Evolutionary conservation across 64 coral and sea anemone genomes (phyloP).

Genomic region (Acropora tenuis): DNA sequence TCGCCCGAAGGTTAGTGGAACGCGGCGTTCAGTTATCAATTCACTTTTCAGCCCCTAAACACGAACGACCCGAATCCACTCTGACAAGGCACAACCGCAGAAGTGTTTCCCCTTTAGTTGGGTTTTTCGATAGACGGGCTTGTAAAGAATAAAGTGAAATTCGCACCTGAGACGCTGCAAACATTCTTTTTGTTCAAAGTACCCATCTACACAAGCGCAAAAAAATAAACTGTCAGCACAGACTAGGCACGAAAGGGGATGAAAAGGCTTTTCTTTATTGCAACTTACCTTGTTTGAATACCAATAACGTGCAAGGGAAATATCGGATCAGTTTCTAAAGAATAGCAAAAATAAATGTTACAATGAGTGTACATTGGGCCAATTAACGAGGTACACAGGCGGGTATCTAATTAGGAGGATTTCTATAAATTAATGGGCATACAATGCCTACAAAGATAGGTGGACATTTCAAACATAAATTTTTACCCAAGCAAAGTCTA

Average conservation of each 20-base stretch:
- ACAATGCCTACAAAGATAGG: too few relatives aligned
- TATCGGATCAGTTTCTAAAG: background rate
- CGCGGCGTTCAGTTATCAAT: too few relatives aligned
- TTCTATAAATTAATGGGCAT: too few relatives aligned
- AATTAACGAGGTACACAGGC: background rate
- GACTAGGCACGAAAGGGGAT: too few relatives aligned
- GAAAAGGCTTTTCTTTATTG: too few relatives aligned
- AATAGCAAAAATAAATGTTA: background rate
- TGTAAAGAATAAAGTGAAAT: background rate
- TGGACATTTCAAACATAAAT: background rate
- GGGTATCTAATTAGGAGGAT: too few relatives aligned
- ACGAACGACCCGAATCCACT: too few relatives aligned
- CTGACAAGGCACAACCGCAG: too few relatives aligned
- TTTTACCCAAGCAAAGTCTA: conserved; percentile 25
- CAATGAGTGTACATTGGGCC: background rate
- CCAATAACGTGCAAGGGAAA: conserved; percentile 8
- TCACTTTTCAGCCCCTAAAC: too few relatives aligned
- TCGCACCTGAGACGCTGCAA: background rate
- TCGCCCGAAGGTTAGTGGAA: too few relatives aligned
- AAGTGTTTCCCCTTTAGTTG: too few relatives aligned
- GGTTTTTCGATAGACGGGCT: too few relatives aligned
- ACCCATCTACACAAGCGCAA: background rate
- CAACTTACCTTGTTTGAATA: conserved; percentile 23
- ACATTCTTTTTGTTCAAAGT: background rate
- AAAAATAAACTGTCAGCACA: background rate